Evolutionary conservation across 1,140 invertebrate genomes (phyloP), one percentile per base, ranked within the genome.

Genomic region (Tetramorium alpestre): DNA sequence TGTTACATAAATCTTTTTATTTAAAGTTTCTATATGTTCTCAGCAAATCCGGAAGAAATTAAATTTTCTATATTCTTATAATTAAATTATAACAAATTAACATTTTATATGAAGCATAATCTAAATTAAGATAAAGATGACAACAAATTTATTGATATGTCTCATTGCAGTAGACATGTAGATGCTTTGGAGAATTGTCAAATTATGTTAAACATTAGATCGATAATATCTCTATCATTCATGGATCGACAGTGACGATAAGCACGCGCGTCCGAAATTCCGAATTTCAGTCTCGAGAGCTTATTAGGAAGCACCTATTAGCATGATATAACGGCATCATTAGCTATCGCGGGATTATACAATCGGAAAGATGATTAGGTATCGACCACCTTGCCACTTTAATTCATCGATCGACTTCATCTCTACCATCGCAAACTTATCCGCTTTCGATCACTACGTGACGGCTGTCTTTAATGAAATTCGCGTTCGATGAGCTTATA

Each of bases 261-360:
- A 75, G 72, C n/a, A 75, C n/a, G 18, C 33, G 51, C 33, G 22
- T 13, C 33, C 6, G 72, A 75, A 75, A 73, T 38, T 87, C 58
- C 70, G 44, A 84, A 51, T 84, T 87, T 78, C 72, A 82, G 76
- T 73, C 78, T 78, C 76, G 76, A 86, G 28, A 75, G 33, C 51
- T 56, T 58, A 58, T 75, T 75, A 75, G 72, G 54, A 41, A 65
- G 72, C 67, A 85, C 88, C 92, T 92, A 93, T 93, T 93, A 93
- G 88, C 91, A 91, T 93, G 92, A 92, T 91, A 89, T 93, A 93
- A 93, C 92, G 91, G 92, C 89, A 91, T 93, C 91, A 93, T 93
- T 93, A 93, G 90, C 91, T 85, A 89, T 82, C 75, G 89, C 72
- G 86, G 88, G 90, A 92, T 91, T 89, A 88, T 90, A 86, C 85